These are phyloP conservation scores for Eupithecia insigniata DNA, from an alignment of 2,888 invertebrate genomes.

Conservation along the genomic window DNA sequence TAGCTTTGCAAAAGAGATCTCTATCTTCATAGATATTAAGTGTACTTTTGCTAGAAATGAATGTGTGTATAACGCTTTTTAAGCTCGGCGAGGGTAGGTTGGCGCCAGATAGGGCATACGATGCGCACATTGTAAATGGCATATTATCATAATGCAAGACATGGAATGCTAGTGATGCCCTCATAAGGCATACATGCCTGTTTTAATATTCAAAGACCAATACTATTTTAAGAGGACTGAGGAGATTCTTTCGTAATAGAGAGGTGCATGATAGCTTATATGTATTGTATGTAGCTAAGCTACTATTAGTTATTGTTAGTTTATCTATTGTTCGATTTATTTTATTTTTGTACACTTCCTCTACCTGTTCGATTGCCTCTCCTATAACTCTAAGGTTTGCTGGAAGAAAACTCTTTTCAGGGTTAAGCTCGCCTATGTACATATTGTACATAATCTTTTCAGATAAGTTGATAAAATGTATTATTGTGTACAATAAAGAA, in stretches of 20 bases:
- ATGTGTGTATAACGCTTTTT: slow-evolving; percentile 43
- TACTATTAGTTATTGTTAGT: too few species aligned
- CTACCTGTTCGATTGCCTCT: too few species aligned
- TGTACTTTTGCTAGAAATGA: slow-evolving; percentile 9
- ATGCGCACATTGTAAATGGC: slow-evolving; percentile 77
- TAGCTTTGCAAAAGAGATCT: not conserved
- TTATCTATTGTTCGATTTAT: too few species aligned
- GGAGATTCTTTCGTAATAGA: slow-evolving; percentile 55
- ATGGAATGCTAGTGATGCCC: slow-evolving; percentile 74
- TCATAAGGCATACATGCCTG: slow-evolving; percentile 61
- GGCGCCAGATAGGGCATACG: slow-evolving; percentile 71
- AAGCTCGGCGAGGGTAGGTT: slow-evolving; percentile 12
- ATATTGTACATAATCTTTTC: too few species aligned
- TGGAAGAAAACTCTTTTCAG: too few species aligned
- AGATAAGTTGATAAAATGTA: too few species aligned
- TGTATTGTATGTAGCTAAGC: too few species aligned
- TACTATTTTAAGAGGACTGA: slow-evolving; percentile 60
- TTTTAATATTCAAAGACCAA: slow-evolving; percentile 62
- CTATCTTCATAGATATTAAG: not conserved
- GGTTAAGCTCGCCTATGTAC: too few species aligned
- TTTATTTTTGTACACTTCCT: too few species aligned
- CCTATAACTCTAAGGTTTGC: too few species aligned
- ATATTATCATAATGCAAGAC: slow-evolving; percentile 80
- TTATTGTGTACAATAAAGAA: too few species aligned
- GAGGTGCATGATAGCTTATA: too few species aligned